These are phyloP conservation scores for Seladonia tumulorum DNA, from an alignment of 2,888 invertebrate genomes.

Conservation along the genomic window DNA sequence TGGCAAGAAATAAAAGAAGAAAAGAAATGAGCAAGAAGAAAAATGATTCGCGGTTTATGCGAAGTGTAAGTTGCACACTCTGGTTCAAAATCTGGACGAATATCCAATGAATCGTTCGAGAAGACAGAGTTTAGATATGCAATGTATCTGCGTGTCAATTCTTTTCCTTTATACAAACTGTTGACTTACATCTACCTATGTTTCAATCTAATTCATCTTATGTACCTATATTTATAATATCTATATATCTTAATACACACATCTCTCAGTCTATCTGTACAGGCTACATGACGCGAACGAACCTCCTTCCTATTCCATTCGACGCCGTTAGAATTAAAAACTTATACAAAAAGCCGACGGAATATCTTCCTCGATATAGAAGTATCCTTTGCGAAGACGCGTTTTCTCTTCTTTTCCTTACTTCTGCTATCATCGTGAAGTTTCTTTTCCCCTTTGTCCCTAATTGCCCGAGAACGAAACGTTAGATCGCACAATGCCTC, in stretches of 20 bases:
- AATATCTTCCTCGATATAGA: slow-evolving; percentile 54
- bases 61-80: slow-evolving; percentile 57
- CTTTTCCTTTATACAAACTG: slow-evolving; percentile 71
- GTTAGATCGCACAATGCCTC: slow-evolving; percentile 40
- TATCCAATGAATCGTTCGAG: slow-evolving; percentile 33
- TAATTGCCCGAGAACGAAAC: slow-evolving; percentile 33
- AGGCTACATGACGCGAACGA: slow-evolving; percentile 66
- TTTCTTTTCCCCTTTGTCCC: slow-evolving; percentile 29
- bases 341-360: slow-evolving; percentile 66
- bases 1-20: slow-evolving; percentile 6
- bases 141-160: slow-evolving; percentile 67
- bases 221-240: slow-evolving; percentile 52
- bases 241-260: slow-evolving; percentile 68
- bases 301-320: slow-evolving; percentile 45
- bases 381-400: slow-evolving; percentile 46
- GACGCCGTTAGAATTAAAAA: slow-evolving; percentile 61
- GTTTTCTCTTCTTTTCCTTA: slow-evolving; percentile 16
- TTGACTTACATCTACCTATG: slow-evolving; percentile 57
- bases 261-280: slow-evolving; percentile 80
- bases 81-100: slow-evolving; percentile 62
- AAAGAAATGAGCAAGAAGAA: slow-evolving; percentile 1
- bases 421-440: slow-evolving; percentile 25
- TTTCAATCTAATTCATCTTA: slow-evolving; percentile 56
- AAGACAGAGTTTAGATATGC: slow-evolving; percentile 72
- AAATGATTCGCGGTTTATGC: slow-evolving; percentile 21